Conservation (phyloP, 2,113 vertebrate genomes). For the Falcunculus frontatus region DNA sequence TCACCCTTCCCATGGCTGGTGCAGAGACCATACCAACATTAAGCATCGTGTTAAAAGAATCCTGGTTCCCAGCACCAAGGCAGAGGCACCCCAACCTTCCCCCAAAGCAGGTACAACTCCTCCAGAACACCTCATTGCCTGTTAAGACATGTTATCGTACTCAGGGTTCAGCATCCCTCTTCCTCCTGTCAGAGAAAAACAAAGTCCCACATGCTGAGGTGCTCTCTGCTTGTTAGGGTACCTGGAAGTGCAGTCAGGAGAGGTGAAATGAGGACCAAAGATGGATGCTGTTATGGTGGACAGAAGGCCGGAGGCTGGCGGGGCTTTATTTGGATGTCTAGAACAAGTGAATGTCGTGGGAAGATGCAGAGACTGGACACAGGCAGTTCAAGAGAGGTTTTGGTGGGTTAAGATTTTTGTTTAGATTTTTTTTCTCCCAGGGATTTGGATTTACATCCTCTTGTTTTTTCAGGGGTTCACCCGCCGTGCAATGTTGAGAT, state of each 20-base stretch:
- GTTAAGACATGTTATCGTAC: background rate
- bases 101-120: background rate
- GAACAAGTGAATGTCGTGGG: background rate
- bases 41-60: background rate
- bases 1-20: background rate
- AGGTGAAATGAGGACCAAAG: slow-evolving; percentile 32
- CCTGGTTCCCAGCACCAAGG: background rate
- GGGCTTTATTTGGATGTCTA: slow-evolving; percentile 21
- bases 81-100: background rate
- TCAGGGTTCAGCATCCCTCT: slow-evolving; percentile 5
- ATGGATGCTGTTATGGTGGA: background rate
- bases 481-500: slow-evolving; percentile 96
- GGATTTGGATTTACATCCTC: background rate
- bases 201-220: background rate
- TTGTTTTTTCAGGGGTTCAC: slow-evolving; percentile 64
- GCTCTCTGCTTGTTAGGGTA: background rate
- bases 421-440: background rate
- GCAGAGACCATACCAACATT: background rate
- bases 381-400: background rate
- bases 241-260: slow-evolving; percentile 42
- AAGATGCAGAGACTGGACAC: slow-evolving; percentile 13
- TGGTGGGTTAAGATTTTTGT: background rate
- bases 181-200: background rate
- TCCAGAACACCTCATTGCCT: background rate
- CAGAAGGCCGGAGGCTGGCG: background rate